Evolutionary conservation across 2,113 vertebrate genomes (phyloP).

Genomic region (Corythaeola cristata): DNA sequence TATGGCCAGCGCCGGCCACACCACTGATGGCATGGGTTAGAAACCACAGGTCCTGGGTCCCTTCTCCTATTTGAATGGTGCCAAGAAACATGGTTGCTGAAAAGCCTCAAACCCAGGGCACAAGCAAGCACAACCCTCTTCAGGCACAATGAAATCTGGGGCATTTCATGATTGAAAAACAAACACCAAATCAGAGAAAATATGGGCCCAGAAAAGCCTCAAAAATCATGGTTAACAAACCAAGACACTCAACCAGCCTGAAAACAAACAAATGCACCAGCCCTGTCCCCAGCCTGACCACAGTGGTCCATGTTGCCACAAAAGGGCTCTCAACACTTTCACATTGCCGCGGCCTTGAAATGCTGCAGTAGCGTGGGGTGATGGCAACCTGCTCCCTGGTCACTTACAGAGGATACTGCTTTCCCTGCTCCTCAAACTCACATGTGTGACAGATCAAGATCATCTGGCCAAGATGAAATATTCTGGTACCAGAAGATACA

Average conservation of each 20-base stretch:
- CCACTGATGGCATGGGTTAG: neutral
- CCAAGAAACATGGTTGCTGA: neutral
- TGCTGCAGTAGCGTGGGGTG: neutral
- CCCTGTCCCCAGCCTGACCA: neutral
- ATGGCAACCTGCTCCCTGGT: neutral
- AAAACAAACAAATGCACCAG: neutral
- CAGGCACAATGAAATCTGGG: neutral
- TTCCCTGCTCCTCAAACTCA: neutral
- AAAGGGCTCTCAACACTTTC: neutral
- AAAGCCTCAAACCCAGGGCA: neutral
- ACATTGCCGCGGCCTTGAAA: neutral
- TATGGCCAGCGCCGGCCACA: neutral
- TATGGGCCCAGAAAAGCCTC: neutral
- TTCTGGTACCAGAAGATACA: neutral
- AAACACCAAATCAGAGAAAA: neutral
- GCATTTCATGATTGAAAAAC: neutral
- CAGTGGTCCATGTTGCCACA: neutral
- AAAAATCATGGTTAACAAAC: neutral
- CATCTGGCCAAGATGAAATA: neutral
- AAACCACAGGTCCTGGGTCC: neutral
- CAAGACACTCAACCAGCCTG: neutral
- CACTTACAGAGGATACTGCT: neutral
- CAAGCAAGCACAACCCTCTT: neutral
- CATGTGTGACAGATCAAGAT: fast-evolving
- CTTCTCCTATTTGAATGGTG: neutral